Evolutionary conservation across 1,140 invertebrate genomes (phyloP).

Genomic region (Sarcophaga peregrina): DNA sequence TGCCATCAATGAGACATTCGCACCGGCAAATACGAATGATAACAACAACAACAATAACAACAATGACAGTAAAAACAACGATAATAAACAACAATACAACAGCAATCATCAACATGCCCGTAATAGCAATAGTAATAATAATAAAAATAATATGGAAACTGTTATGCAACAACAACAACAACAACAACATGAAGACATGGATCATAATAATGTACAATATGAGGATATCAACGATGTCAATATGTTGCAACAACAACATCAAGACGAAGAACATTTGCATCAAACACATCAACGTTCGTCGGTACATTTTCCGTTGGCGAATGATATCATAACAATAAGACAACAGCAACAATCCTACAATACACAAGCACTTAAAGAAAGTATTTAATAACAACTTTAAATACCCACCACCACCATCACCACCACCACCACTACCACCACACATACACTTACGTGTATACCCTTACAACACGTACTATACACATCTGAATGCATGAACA

Average conservation of each 20-base stretch:
- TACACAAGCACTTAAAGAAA: neutral
- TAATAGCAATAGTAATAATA: conserved; percentile 36
- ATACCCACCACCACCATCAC: neutral
- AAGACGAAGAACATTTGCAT: conserved; percentile 32
- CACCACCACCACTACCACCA: neutral
- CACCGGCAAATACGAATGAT: conserved; percentile 46
- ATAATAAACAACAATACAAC: conserved; percentile 48
- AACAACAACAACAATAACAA: conserved; percentile 46
- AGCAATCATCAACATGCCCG: conserved; percentile 35
- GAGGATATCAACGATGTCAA: conserved; percentile 24
- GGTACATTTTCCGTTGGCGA: neutral
- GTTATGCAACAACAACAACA: conserved; percentile 48
- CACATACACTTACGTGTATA: neutral
- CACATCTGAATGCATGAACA: too few relatives aligned
- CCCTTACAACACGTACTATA: too few relatives aligned
- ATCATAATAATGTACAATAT: conserved; percentile 38
- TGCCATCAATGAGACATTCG: conserved; percentile 24
- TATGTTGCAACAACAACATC: conserved; percentile 45
- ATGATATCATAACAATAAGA: conserved; percentile 60
- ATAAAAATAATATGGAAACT: conserved; percentile 21
- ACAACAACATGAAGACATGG: conserved; percentile 38
- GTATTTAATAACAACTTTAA: conserved; percentile 23
- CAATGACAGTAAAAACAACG: conserved; percentile 48
- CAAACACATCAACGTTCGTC: neutral
- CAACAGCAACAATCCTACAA: conserved; percentile 49